phyloP scores from a whole-genome alignment of 2,888 invertebrate species.

The Exephanes ischioxanthus region DNA sequence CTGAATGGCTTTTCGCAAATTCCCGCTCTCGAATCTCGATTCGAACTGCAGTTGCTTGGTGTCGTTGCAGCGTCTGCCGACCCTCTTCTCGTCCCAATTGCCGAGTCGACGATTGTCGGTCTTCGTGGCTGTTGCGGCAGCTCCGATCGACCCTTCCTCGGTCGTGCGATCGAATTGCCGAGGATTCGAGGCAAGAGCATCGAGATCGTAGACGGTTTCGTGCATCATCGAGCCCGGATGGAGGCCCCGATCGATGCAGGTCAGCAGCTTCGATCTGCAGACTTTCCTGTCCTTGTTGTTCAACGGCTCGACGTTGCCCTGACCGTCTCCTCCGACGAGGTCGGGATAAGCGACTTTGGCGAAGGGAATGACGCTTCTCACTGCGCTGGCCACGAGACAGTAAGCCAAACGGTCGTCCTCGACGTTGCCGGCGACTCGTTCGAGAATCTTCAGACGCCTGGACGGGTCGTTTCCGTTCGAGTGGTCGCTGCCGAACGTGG shows the following conservation, averaged over 20 bases:
- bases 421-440: conserved; percentile 61
- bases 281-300: conserved; percentile 86
- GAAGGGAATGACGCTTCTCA: conserved; percentile 89
- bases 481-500: neutral
- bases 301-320: conserved; percentile 87
- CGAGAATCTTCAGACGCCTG: conserved; percentile 63
- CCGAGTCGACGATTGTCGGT: conserved; percentile 66
- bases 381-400: conserved; percentile 86
- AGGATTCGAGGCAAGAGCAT: conserved; percentile 84
- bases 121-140: conserved; percentile 20
- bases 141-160: conserved; percentile 25
- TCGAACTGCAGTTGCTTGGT: conserved; percentile 89
- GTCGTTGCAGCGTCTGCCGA: conserved; percentile 75
- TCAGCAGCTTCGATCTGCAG: conserved; percentile 87
- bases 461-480: conserved; percentile 9
- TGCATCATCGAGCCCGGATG: conserved; percentile 87
- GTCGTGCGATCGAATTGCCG: neutral
- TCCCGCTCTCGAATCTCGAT: conserved; percentile 95
- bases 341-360: conserved; percentile 92
- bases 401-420: conserved; percentile 83
- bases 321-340: conserved; percentile 87
- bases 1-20: conserved; percentile 93
- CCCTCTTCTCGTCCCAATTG: conserved; percentile 78
- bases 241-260: conserved; percentile 89
- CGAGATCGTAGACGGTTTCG: conserved; percentile 90